Base-by-base conservation (phyloP, 2,113 vertebrate genomes). In the Nannospalax galili region DNA sequence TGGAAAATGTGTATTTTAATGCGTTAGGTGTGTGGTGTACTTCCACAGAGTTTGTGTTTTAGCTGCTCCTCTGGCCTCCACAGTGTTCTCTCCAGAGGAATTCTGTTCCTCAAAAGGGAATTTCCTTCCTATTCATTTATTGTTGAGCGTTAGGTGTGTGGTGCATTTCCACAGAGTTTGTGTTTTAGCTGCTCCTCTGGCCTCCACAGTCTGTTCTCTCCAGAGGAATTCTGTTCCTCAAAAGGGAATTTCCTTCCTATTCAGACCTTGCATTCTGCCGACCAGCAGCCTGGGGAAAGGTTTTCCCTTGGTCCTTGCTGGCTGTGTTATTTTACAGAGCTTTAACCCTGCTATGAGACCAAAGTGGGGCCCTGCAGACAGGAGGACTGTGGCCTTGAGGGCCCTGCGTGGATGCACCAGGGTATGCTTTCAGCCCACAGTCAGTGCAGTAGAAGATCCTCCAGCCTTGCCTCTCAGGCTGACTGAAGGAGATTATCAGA, bases 241-340 rank as follows among this genome's bases (percentile, higher is more conserved):
- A n/a, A n/a, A 94, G 95, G 97, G 97, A 97, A 97, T 97, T 97
- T 97, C 72, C 95, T 97, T 96, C 96, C 73, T 97, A 96, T 77
- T 96, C 95, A 93, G 82, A 88, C 69, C 94, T 98, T 97, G 84
- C 95, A 78, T 97, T 97, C 89, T 90, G 24, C 95, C 96, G 90
- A 77, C 96, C 96, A 97, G 75, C 95, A 98, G 96, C 94, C 90
- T 93, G 37, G 82, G 88, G 95, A 97, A 91, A 94, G 45, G 32
- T 85, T 91, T 70, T 80, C 89, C n/a, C 58, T 48, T 81, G 75
- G 90, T 52, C 78, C 78, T 81, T 84, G 64, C 97, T 97, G 86
- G 64, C 65, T 96, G 4, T 97, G 96, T 97, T 95, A 88, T 98
- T 97, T 98, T 91, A 93, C 95, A 94, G 73, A 96, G 30, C 80